Evolutionary conservation across 2,113 vertebrate species (phyloP).

Genomic region (Mirza zaza): DNA sequence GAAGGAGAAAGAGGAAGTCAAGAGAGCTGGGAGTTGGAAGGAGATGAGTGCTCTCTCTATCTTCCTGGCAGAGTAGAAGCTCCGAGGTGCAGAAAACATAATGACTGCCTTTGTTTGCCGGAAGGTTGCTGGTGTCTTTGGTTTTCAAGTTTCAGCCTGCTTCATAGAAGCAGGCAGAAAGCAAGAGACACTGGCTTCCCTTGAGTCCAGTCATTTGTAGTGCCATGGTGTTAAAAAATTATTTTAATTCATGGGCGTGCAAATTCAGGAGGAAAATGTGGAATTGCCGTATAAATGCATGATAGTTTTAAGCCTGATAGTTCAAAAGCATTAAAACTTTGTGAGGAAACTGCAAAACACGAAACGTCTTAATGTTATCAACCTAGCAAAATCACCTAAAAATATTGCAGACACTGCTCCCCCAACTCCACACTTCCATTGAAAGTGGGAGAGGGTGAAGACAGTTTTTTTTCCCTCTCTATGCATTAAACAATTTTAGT

Average conservation of each 20-base stretch:
- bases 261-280: slow-evolving; percentile 32
- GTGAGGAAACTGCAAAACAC: neutral
- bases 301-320: neutral
- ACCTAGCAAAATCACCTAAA: neutral
- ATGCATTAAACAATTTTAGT: neutral
- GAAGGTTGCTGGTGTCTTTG: slow-evolving; percentile 63
- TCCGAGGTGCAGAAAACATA: slow-evolving; percentile 48
- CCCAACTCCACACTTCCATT: neutral
- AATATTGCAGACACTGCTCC: neutral
- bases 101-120: slow-evolving; percentile 67
- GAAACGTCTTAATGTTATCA: neutral
- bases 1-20: slow-evolving; percentile 74
- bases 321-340: neutral
- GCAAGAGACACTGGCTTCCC: neutral
- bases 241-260: neutral
- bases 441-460: neutral
- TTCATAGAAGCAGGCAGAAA: slow-evolving; percentile 39
- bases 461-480: neutral
- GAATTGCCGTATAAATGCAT: neutral
- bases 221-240: neutral
- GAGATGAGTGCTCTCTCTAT: slow-evolving; percentile 76
- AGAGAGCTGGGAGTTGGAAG: slow-evolving; percentile 74
- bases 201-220: neutral
- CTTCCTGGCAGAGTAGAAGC: slow-evolving; percentile 57
- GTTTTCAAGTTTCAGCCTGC: slow-evolving; percentile 65